phyloP scores from a whole-genome alignment of 2,888 invertebrate genomes.

The Cheilosia variabilis region DNA sequence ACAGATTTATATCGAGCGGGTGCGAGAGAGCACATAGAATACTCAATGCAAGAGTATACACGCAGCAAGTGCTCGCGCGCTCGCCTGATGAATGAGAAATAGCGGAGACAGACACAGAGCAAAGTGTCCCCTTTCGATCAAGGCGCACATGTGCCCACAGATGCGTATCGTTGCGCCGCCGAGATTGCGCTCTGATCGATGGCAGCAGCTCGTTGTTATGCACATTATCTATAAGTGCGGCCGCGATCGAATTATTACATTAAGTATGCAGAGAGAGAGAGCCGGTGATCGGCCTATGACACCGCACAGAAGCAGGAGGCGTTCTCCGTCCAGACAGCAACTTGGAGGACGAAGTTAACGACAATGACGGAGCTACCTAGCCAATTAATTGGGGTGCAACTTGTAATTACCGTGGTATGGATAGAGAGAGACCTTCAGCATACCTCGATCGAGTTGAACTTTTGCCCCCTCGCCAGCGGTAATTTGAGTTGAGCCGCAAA shows the following conservation, averaged over 20 bases:
- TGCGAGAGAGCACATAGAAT: neutral
- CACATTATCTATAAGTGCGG: constrained; percentile 65
- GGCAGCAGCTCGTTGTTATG: constrained; percentile 60
- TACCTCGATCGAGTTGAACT: constrained; percentile 53
- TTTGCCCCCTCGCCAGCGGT: constrained; percentile 51
- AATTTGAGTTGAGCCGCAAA: constrained; percentile 44
- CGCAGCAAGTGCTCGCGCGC: constrained; percentile 64
- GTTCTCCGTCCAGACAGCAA: constrained; percentile 36
- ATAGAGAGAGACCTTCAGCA: constrained; percentile 37
- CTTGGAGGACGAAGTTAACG: constrained; percentile 64
- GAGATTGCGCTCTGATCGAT: constrained; percentile 71
- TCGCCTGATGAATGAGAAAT: constrained; percentile 68
- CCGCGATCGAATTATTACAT: constrained; percentile 70
- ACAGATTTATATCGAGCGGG: constrained; percentile 64
- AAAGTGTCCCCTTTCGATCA: constrained; percentile 58
- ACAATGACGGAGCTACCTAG: constrained; percentile 22
- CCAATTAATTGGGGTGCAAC: constrained; percentile 70
- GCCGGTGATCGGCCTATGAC: constrained; percentile 67
- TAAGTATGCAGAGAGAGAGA: constrained; percentile 58
- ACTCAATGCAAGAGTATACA: neutral
- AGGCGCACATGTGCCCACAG: constrained; percentile 46
- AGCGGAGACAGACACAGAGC: constrained; percentile 33
- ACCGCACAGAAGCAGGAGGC: constrained; percentile 61
- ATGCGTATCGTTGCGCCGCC: constrained; percentile 50
- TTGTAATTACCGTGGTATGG: constrained; percentile 56